Evolutionary conservation across 2,113 vertebrate genomes (phyloP).

Genomic region (Chionomys nivalis): DNA sequence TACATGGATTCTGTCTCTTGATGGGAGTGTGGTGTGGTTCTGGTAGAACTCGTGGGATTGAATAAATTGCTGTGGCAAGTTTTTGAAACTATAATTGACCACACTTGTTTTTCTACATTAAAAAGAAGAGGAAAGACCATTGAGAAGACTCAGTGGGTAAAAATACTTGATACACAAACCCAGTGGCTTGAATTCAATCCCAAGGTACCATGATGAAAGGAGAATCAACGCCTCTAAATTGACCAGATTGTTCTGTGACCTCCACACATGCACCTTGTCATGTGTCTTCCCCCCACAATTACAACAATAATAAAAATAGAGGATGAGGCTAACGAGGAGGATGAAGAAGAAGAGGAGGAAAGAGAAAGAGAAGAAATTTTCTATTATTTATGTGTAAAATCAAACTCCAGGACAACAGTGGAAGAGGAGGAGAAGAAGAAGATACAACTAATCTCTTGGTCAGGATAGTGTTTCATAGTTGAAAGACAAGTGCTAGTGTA

Average conservation of each 20-base stretch:
- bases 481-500: conserved; percentile 53
- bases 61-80: neutral
- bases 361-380: neutral
- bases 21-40: neutral
- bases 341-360: neutral
- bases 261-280: neutral
- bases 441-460: conserved; percentile 29
- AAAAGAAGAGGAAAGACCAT: conserved; percentile 23
- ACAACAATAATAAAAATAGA: neutral
- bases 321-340: neutral
- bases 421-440: neutral
- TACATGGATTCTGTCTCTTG: neutral
- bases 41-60: neutral
- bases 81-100: conserved; percentile 45
- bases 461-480: conserved; percentile 47
- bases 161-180: neutral
- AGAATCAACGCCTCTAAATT: neutral
- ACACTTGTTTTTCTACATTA: neutral
- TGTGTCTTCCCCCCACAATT: neutral
- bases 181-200: neutral
- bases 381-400: neutral
- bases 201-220: neutral
- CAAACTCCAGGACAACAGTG: neutral
- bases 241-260: neutral
- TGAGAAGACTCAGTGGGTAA: neutral